phyloP scores from a whole-genome alignment of 2,888 invertebrate species.

The Odontomyia ornata region DNA sequence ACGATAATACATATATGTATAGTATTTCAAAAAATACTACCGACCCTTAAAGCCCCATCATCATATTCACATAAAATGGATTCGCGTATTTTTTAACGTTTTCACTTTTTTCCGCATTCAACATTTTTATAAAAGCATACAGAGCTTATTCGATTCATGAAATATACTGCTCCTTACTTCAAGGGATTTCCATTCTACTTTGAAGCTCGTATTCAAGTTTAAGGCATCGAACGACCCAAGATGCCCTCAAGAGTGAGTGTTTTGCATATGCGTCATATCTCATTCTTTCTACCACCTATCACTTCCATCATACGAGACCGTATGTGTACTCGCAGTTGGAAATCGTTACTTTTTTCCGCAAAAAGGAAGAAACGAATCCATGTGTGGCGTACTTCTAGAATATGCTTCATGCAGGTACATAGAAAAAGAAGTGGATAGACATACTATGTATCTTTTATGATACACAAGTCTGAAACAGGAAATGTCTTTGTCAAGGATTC shows the following conservation, averaged over 20 bases:
- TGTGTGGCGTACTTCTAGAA: not conserved
- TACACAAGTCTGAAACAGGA: not conserved
- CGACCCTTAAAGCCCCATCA: too few species aligned
- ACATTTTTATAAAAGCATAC: not conserved
- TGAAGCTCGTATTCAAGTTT: not conserved
- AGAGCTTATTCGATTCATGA: not conserved
- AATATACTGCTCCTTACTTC: not conserved
- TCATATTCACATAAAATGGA: not conserved
- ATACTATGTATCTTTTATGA: too few species aligned
- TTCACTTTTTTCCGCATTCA: not conserved
- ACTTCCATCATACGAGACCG: not conserved
- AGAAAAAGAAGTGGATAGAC: not conserved
- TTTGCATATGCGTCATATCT: conserved; percentile 3
- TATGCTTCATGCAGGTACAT: not conserved
- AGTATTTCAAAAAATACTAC: too few species aligned
- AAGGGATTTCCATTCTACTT: not conserved
- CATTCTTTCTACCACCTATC: not conserved
- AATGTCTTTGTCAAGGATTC: conserved; percentile 1
- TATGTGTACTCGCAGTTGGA: not conserved
- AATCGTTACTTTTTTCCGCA: not conserved
- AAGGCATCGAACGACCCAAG: not conserved
- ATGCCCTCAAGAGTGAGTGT: not conserved
- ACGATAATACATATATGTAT: too few species aligned
- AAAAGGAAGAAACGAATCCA: not conserved
- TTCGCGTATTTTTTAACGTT: not conserved